phyloP scores from a whole-genome alignment of 2,113 vertebrate species.

The Corythornis madagascariensis region DNA sequence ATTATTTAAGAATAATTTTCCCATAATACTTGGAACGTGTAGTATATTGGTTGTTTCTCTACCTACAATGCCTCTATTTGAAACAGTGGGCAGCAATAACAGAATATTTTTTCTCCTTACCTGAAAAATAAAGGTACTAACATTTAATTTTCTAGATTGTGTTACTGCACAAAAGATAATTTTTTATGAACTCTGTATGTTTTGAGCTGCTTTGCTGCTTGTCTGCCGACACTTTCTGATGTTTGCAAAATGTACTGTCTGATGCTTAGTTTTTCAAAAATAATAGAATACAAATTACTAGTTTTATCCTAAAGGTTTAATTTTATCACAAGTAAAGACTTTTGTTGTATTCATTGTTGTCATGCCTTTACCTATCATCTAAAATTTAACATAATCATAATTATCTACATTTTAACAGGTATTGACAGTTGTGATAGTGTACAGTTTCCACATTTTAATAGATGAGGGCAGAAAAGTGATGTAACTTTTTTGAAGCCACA shows the following conservation, averaged over 20 bases:
- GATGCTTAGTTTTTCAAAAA: background rate
- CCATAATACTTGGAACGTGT: background rate
- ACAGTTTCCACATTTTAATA: background rate
- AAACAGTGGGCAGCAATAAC: background rate
- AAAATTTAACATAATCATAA: background rate
- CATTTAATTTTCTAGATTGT: background rate
- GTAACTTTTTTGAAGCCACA: background rate
- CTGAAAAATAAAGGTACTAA: background rate
- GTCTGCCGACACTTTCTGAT: background rate
- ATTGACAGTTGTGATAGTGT: background rate
- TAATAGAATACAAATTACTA: background rate
- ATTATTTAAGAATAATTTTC: background rate
- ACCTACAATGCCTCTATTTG: background rate
- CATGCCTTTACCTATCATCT: background rate
- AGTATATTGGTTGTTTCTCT: background rate
- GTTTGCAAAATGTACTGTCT: background rate
- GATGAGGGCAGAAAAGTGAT: background rate
- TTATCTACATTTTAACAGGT: background rate
- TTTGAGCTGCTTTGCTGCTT: background rate
- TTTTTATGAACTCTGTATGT: background rate
- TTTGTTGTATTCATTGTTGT: background rate
- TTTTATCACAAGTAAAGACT: background rate
- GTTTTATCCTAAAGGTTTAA: background rate
- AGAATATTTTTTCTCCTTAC: background rate
- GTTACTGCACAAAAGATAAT: background rate